phyloP scores from a whole-genome alignment of 2,888 invertebrate genomes.

The Cantharis flavilabris region DNA sequence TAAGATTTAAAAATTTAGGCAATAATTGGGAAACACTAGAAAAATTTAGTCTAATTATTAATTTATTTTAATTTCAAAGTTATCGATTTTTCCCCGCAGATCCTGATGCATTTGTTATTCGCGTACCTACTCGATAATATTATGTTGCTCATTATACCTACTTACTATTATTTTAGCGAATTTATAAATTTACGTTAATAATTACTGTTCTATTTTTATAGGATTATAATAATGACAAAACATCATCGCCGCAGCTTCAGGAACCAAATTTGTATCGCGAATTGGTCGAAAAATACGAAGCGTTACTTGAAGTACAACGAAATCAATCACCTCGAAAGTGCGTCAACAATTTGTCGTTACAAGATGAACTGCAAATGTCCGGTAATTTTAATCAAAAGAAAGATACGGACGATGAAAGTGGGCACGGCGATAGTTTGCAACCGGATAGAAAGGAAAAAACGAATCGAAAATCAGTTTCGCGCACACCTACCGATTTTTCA shows the following conservation, averaged over 20 bases:
- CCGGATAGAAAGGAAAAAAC: slow-evolving; percentile 56
- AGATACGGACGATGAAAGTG: slow-evolving; percentile 69
- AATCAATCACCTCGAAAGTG: slow-evolving; percentile 47
- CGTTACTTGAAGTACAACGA: slow-evolving; percentile 75
- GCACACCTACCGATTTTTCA: slow-evolving; percentile 81
- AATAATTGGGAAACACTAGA: too few species aligned
- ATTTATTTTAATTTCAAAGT: neutral
- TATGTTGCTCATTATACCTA: too few species aligned
- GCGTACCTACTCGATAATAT: too few species aligned
- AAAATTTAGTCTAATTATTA: neutral
- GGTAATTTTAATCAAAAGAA: slow-evolving; percentile 72
- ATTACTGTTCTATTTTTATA: neutral
- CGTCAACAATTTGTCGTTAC: slow-evolving; percentile 60
- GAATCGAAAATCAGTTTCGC: slow-evolving; percentile 59
- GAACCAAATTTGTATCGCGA: slow-evolving; percentile 76
- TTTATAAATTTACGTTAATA: neutral
- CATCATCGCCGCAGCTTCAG: slow-evolving; percentile 37
- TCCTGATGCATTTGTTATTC: too few species aligned
- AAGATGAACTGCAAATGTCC: slow-evolving; percentile 77
- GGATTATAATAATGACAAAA: slow-evolving; percentile 40
- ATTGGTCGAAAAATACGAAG: slow-evolving; percentile 84
- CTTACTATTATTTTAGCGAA: too few species aligned
- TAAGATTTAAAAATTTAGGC: too few species aligned
- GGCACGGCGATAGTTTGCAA: slow-evolving; percentile 59
- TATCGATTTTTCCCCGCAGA: neutral